Evolutionary conservation across 1,140 invertebrate genomes (phyloP), one percentile per base, ranked within the genome.

Genomic region (Neuroterus valhalla): DNA sequence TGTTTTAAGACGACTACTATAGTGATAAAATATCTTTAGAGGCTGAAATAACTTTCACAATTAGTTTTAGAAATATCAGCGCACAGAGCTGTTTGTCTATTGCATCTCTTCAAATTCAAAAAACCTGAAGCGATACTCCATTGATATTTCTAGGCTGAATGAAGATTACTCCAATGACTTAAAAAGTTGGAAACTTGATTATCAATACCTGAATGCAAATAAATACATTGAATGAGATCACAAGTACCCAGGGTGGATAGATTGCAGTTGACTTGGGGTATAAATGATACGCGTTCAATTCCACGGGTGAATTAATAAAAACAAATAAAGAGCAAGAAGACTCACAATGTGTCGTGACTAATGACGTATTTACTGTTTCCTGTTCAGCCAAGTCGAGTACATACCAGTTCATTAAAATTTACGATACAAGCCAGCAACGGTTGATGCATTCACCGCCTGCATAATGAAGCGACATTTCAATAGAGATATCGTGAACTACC

Each of bases 341-440:
- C 68, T 44, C 75, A 72, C 69, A 71, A 72, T 74, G 23, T 66
- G 68, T 75, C 66, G 70, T 85, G 85, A 83, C 86, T 88, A 89
- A 89, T 86, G 86, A 88, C 80, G 86, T 87, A 88, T 89, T 88
- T 88, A 87, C 83, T 77, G 81, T 76, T 84, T 82, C 80, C 46
- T 82, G 82, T 82, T 80, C 74, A 80, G 80, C 68, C 69, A 80
- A 77, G 76, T 81, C 78, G 75, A 85, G 80, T 84, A 79, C 78
- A 81, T 74, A 79, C 69, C 76, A 79, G 81, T 88, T 89, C 88
- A 87, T 89, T 89, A 89, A 89, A 88, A 88, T 89, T 89, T 87
- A 83, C 85, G 82, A 88, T 88, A 86, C 85, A 85, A 86, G 81
- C 82, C 80, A 76, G 77, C 70, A 81, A 79, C 83, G 66, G 81